Conservation (phyloP, 2,797 vertebrate species). For the Echeneis naucrates region DNA sequence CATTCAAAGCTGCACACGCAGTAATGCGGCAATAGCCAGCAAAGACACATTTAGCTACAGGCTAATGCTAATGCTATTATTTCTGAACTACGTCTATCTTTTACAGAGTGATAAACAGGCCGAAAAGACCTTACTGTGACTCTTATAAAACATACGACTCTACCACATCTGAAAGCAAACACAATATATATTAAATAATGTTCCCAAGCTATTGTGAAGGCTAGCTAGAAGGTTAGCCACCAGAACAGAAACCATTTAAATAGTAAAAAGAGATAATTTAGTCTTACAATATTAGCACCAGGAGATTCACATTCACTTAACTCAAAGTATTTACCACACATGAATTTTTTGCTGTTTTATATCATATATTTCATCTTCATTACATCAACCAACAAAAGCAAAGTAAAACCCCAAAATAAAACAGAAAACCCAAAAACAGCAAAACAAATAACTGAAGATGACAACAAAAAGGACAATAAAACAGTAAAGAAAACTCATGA, state of each 20-base stretch:
- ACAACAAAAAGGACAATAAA: too few species aligned
- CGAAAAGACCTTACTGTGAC: rapidly evolving
- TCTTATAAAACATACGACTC: not conserved
- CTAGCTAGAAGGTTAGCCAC: slow-evolving; percentile 13
- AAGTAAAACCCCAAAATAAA: too few species aligned
- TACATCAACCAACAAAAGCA: too few species aligned
- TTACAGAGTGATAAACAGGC: not conserved
- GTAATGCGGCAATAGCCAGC: not conserved
- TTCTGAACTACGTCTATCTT: not conserved
- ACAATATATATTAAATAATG: not conserved
- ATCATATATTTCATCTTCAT: too few species aligned
- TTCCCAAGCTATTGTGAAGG: slow-evolving; percentile 39
- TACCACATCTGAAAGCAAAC: not conserved
- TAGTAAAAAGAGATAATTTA: too few species aligned
- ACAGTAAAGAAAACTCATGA: too few species aligned
- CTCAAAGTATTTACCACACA: too few species aligned
- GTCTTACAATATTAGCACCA: too few species aligned
- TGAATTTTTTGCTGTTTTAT: too few species aligned
- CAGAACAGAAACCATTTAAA: not conserved
- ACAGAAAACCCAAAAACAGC: too few species aligned
- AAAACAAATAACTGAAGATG: too few species aligned
- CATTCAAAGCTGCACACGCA: slow-evolving; percentile 19
- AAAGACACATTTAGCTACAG: slow-evolving; percentile 26
- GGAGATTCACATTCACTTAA: too few species aligned
- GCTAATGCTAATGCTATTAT: slow-evolving; percentile 49